Conservation (phyloP, 2,888 invertebrate species). For the Leptinotarsa rubiginosa region DNA sequence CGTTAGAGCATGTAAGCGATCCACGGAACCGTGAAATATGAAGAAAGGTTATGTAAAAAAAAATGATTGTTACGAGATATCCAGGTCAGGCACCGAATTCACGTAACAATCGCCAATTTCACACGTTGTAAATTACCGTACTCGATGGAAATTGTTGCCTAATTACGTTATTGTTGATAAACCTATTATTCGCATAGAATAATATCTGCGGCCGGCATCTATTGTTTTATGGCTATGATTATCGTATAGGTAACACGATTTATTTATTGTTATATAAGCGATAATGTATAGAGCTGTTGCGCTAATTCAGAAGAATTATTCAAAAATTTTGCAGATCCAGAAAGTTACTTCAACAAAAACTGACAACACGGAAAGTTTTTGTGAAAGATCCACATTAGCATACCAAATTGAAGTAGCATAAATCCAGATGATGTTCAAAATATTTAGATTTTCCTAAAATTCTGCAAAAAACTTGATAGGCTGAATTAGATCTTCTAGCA, state of each 20-base stretch:
- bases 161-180: constrained; percentile 29
- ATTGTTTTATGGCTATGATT: constrained; percentile 6
- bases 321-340: background rate
- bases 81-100: constrained; percentile 22
- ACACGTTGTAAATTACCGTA: constrained; percentile 26
- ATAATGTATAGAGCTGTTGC: background rate
- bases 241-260: background rate
- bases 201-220: constrained; percentile 21
- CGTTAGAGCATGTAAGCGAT: constrained; percentile 10
- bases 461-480: no score
- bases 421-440: no score
- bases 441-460: no score
- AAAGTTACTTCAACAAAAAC: no score
- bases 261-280: constrained; percentile 10
- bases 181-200: constrained; percentile 32
- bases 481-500: no score
- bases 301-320: background rate
- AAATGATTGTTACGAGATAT: constrained; percentile 13
- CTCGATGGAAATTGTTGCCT: constrained; percentile 13
- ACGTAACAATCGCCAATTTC: constrained; percentile 24
- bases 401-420: no score
- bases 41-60: constrained; percentile 22
- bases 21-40: constrained; percentile 22
- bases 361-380: no score
- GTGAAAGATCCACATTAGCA: no score